Evolutionary conservation across 2,797 vertebrate genomes (phyloP).

Genomic region (Austrolebias charrua): DNA sequence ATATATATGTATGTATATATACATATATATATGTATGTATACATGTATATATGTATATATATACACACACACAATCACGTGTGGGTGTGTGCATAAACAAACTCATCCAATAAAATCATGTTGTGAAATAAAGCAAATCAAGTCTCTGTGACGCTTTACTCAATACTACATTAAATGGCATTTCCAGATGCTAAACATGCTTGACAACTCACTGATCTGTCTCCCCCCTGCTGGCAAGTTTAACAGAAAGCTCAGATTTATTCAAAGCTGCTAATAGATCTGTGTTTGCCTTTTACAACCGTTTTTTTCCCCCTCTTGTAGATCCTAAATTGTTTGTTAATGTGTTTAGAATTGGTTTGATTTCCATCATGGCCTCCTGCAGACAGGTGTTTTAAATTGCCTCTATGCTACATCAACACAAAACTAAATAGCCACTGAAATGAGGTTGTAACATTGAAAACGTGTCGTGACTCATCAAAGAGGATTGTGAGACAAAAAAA

Average conservation of each 20-base stretch:
- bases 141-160: slow-evolving; percentile 16
- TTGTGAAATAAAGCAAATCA: slow-evolving; percentile 3
- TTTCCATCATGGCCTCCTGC: slow-evolving; percentile 19
- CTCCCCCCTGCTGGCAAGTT: slow-evolving; percentile 18
- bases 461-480: slow-evolving; percentile 29
- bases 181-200: slow-evolving; percentile 34
- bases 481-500: slow-evolving; percentile 20
- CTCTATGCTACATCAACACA: slow-evolving; percentile 37
- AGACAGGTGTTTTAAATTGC: slow-evolving; percentile 54
- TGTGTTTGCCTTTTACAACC: slow-evolving; percentile 37
- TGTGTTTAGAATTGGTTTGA: slow-evolving; percentile 39
- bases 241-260: slow-evolving; percentile 40
- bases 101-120: neutral
- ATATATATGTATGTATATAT: too few species aligned
- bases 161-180: slow-evolving; percentile 10
- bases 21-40: too few species aligned
- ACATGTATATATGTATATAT: too few species aligned
- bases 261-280: slow-evolving; percentile 49
- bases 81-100: too few species aligned
- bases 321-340: slow-evolving; percentile 54
- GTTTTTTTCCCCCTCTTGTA: slow-evolving; percentile 13
- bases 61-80: too few species aligned
- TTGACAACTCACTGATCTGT: slow-evolving; percentile 7
- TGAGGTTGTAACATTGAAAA: slow-evolving; percentile 27
- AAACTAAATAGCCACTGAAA: slow-evolving; percentile 42